These are phyloP conservation scores for Azemiops feae DNA, from an alignment of 2,113 vertebrate species.

Conservation along the genomic window DNA sequence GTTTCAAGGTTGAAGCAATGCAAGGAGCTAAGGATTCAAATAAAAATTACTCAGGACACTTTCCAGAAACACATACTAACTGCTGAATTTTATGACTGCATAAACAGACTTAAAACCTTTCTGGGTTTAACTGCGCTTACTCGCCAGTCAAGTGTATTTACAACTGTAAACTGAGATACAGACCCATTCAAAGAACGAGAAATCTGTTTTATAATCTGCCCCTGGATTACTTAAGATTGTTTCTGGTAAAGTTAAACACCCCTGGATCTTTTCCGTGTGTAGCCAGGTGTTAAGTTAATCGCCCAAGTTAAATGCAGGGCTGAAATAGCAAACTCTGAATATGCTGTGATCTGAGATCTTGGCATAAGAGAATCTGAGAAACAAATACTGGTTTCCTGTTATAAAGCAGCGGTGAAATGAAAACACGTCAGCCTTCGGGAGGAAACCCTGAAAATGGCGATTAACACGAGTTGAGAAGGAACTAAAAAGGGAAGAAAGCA, in stretches of 20 bases:
- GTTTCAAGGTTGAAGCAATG: neutral
- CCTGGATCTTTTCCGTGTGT: neutral
- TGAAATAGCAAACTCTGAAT: neutral
- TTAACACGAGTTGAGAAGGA: neutral
- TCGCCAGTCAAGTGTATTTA: neutral
- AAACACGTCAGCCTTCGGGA: neutral
- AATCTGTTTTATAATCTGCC: neutral
- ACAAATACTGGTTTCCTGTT: neutral
- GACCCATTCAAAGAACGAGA: neutral
- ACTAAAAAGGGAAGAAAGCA: neutral
- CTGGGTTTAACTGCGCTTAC: neutral
- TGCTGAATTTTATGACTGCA: neutral
- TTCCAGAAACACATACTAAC: neutral
- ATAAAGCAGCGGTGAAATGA: neutral
- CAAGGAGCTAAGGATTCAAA: neutral
- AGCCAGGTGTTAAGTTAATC: neutral
- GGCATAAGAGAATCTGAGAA: neutral
- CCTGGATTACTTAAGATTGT: neutral
- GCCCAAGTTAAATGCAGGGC: neutral
- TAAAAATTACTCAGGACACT: neutral
- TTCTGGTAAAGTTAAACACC: slow-evolving; percentile 29
- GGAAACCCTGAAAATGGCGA: neutral
- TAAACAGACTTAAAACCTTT: neutral
- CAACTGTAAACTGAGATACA: neutral
- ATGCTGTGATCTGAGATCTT: neutral